Conservation (phyloP, 2,797 vertebrate species). For the Pseudocheirus occidentalis region DNA sequence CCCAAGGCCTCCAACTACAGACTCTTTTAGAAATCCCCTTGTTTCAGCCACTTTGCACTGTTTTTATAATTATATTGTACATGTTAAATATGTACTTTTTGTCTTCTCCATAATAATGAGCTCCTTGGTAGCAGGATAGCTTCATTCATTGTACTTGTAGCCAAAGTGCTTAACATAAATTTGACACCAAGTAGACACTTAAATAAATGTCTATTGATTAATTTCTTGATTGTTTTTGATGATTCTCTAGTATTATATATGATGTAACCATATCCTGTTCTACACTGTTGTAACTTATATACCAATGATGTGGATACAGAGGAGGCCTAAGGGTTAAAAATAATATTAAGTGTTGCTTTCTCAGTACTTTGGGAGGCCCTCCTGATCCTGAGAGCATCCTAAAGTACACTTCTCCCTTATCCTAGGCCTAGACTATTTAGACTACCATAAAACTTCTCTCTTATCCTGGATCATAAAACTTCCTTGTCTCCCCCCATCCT, state of each 20-base stretch:
- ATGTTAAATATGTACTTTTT: background rate
- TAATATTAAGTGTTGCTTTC: too few relatives aligned
- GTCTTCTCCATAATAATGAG: background rate
- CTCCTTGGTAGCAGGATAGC: background rate
- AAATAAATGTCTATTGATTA: background rate
- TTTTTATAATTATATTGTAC: background rate
- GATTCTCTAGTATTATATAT: background rate
- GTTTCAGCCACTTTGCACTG: background rate
- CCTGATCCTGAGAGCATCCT: too few relatives aligned
- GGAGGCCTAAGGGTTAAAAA: too few relatives aligned
- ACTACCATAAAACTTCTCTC: too few relatives aligned
- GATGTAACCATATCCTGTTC: too few relatives aligned
- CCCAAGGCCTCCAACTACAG: background rate
- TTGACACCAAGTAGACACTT: background rate
- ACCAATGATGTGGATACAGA: too few relatives aligned
- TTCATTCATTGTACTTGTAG: background rate
- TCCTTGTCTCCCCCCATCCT: too few relatives aligned
- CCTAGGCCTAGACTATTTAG: too few relatives aligned
- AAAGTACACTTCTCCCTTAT: too few relatives aligned
- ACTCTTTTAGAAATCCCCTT: background rate
- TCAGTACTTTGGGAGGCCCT: too few relatives aligned
- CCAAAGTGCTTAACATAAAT: background rate
- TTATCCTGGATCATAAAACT: too few relatives aligned
- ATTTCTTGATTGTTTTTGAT: background rate
- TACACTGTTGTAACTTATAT: too few relatives aligned